Evolutionary conservation across 2,888 invertebrate genomes (phyloP), one percentile per base, ranked within the genome.

Genomic region (Periphyllus acericola): DNA sequence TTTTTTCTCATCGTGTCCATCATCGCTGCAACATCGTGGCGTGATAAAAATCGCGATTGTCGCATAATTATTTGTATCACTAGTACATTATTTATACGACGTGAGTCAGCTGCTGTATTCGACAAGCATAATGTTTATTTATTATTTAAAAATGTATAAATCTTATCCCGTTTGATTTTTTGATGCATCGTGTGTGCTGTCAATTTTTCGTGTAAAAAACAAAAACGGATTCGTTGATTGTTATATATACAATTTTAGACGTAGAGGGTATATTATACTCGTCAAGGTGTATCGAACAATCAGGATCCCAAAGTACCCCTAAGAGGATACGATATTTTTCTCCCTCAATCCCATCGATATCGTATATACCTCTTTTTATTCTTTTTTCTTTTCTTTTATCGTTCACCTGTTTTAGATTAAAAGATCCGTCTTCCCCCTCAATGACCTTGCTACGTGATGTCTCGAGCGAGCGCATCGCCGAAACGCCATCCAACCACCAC

Each of bases 381-480:
- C n/a, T 32, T 32, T 32, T 21, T 17, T 32, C 71, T 71, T 79
- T 66, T 86, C 36, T 80, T 72, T 68, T 85, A 84, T 52, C 68
- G 78, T 85, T 85, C 84, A 85, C 84, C 84, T 68, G 79, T 79
- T 80, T 85, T 79, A 86, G 86, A 86, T 86, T 86, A 86, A 86
- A 86, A 86, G 71, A 86, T 80, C 68, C 68, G 84, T 84, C 76
- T 85, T 71, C 72, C 72, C 71, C 85, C 52, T 68, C 85, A n/a
- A 46, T 4, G 52, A 29, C 68, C 29, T 29, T 40, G n/a, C 21
- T 71, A 68, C 52, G 40, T 25, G 74, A 71, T 71, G 68, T 21
- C 4, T 29, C n/a, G 25, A 17, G 5, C 25, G 76, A 17, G 9
- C 52, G 46, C 5, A 14, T 52, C 29, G 46, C 55, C 40, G 55